Percentiles rank a stretch among this genome's conserved stretches.
These are phyloP conservation scores for Setipinna tenuifilis DNA, from an alignment of 2,797 vertebrate genomes.

Conservation along the genomic window DNA sequence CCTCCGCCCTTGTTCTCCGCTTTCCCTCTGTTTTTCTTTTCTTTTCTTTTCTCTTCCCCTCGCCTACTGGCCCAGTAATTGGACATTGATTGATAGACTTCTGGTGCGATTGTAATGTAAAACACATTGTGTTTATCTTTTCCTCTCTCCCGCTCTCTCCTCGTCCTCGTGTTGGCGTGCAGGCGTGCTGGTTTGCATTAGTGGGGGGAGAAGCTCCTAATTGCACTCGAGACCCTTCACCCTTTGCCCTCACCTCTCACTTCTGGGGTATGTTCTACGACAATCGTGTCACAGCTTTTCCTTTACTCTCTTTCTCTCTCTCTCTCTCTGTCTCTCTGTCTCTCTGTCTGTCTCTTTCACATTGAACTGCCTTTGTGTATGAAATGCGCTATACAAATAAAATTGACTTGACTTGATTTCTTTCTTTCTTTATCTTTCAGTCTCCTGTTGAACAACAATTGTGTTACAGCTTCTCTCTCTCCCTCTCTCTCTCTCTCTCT, in stretches of 20 bases:
- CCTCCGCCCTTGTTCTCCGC: neutral
- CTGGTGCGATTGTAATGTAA: slow-evolving; percentile 34
- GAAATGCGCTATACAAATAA: too few relatives aligned
- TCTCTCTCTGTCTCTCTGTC: neutral
- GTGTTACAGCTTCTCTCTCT: neutral
- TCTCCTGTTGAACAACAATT: neutral
- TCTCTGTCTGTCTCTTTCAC: neutral
- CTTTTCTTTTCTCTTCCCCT: neutral
- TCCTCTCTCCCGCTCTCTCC: slow-evolving; percentile 24
- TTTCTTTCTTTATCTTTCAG: neutral
- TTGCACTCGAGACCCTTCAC: neutral
- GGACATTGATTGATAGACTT: slow-evolving; percentile 24
- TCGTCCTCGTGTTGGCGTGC: neutral
- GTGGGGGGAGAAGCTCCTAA: slow-evolving; percentile 20
- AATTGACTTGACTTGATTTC: too few relatives aligned
- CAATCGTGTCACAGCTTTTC: neutral
- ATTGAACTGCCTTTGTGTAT: too few relatives aligned
- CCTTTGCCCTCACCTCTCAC: neutral
- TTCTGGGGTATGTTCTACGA: neutral
- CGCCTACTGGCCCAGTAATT: slow-evolving; percentile 20
- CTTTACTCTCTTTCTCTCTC: neutral
- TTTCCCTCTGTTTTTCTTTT: neutral
- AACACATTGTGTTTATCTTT: slow-evolving; percentile 42
- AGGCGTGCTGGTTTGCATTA: slow-evolving; percentile 39
- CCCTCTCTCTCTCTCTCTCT: neutral